Evolutionary conservation across 2,888 invertebrate species (phyloP).

Genomic region (Leptopilina syphax): DNA sequence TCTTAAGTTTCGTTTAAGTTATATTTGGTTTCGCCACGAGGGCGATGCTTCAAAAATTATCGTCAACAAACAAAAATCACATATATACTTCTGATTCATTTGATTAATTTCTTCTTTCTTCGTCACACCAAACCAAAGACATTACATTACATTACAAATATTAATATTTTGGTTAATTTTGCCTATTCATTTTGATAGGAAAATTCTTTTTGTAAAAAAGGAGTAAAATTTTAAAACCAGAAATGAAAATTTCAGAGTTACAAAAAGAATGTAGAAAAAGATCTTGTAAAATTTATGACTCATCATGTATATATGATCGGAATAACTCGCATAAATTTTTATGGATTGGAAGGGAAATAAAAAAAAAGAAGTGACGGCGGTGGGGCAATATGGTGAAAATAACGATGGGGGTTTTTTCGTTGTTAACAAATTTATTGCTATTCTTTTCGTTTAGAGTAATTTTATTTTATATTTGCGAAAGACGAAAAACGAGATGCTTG

Average conservation of each 20-base stretch:
- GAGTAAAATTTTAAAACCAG: neutral
- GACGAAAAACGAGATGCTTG: conserved; percentile 65
- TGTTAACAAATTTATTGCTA: conserved; percentile 71
- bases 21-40: conserved; percentile 72
- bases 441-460: conserved; percentile 69
- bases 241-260: neutral
- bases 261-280: neutral
- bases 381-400: conserved; percentile 44
- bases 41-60: conserved; percentile 70
- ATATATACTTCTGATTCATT: no score
- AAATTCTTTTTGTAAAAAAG: no score
- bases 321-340: no score
- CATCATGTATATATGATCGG: no score
- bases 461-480: conserved; percentile 64
- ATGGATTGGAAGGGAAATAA: neutral
- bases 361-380: conserved; percentile 45
- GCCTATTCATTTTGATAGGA: no score
- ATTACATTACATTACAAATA: no score
- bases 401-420: conserved; percentile 51
- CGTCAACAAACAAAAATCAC: conserved; percentile 70
- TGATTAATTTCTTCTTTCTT: no score
- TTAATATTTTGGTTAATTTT: no score
- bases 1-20: conserved; percentile 73
- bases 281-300: neutral
- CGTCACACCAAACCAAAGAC: no score